Evolutionary conservation across 2,113 vertebrate genomes (phyloP).

Genomic region (Oncorhynchus keta): DNA sequence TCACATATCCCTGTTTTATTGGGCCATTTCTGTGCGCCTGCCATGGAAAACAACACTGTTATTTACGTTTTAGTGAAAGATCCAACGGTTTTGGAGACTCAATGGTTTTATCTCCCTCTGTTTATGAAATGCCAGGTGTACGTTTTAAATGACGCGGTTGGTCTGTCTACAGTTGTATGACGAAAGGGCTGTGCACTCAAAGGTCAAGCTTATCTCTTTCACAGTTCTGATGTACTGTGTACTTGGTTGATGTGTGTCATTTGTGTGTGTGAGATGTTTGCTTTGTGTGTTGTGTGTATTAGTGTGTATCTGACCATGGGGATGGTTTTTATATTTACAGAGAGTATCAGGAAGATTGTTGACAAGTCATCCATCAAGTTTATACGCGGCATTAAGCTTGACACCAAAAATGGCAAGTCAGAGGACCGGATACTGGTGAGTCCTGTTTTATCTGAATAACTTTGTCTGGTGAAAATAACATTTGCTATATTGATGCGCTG

Average conservation of each 20-base stretch:
- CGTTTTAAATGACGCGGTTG: slow-evolving; percentile 15
- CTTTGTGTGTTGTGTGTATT: neutral
- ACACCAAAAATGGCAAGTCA: slow-evolving; percentile 71
- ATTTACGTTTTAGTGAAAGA: neutral
- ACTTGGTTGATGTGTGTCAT: slow-evolving; percentile 1
- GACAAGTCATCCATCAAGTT: slow-evolving; percentile 74
- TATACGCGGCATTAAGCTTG: slow-evolving; percentile 69
- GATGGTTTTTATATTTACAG: slow-evolving; percentile 56
- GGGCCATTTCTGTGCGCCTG: neutral
- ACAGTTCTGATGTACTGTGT: slow-evolving; percentile 11
- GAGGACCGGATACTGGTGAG: slow-evolving; percentile 76
- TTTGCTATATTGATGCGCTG: neutral
- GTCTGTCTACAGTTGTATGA: slow-evolving; percentile 18
- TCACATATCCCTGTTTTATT: neutral
- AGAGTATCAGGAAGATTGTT: slow-evolving; percentile 76
- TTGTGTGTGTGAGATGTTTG: slow-evolving; percentile 7
- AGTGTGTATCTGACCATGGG: slow-evolving; percentile 2
- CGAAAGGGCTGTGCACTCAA: slow-evolving; percentile 12
- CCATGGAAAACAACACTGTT: neutral
- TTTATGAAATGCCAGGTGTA: slow-evolving; percentile 23
- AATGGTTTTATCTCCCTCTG: slow-evolving; percentile 2
- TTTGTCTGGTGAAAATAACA: neutral
- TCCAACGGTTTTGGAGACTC: neutral
- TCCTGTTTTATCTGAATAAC: neutral
- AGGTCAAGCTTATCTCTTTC: slow-evolving; percentile 15